Percentiles rank a stretch among this genome's conserved stretches.
These are phyloP conservation scores for Scolanthus callimorphus DNA, from an alignment of 92 coral and sea anemone species.

Conservation along the genomic window DNA sequence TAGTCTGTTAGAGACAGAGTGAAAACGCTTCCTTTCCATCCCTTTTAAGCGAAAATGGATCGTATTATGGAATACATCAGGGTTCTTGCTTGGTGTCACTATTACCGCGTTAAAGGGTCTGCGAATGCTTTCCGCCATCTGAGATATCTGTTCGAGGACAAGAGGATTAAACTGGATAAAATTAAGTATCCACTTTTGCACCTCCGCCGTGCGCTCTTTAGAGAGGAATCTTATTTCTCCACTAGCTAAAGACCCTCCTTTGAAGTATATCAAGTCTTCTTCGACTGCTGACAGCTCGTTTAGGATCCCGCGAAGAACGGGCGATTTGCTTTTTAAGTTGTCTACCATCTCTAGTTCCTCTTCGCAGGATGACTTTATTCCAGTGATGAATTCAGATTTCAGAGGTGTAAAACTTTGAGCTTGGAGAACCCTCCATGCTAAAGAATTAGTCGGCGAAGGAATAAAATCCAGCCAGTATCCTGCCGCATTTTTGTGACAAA, in stretches of 20 bases:
- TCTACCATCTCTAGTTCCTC: conserved; percentile 48
- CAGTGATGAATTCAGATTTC: conserved; percentile 9
- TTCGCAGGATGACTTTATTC: conserved; percentile 47
- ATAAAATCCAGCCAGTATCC: conserved; percentile 84
- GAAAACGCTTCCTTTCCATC: conserved; percentile 64
- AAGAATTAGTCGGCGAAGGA: conserved; percentile 51
- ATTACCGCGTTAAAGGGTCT: conserved; percentile 67
- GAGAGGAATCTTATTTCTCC: conserved; percentile 65
- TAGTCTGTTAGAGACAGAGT: conserved; percentile 38
- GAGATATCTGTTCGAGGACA: conserved; percentile 33
- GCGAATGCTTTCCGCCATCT: conserved; percentile 29
- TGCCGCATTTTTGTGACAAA: conserved; percentile 52
- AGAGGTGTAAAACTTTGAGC: conserved; percentile 51
- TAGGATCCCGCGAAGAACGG: conserved; percentile 59
- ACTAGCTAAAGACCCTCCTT: conserved; percentile 65
- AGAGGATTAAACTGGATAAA: conserved; percentile 61
- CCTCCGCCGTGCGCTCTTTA: conserved; percentile 44
- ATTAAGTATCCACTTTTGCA: conserved; percentile 51
- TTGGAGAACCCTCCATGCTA: conserved; percentile 67
- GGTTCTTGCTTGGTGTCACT: conserved; percentile 32
- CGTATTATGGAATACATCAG: conserved; percentile 22
- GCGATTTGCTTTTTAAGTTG: conserved; percentile 22
- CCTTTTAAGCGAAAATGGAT: conserved; percentile 52
- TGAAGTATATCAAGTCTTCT: conserved; percentile 62
- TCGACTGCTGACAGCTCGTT: conserved; percentile 46